Percentiles rank a stretch among this genome's conserved stretches.
These are phyloP conservation scores for Phymatocera aterrima DNA, from an alignment of 2,888 invertebrate species.

Conservation along the genomic window DNA sequence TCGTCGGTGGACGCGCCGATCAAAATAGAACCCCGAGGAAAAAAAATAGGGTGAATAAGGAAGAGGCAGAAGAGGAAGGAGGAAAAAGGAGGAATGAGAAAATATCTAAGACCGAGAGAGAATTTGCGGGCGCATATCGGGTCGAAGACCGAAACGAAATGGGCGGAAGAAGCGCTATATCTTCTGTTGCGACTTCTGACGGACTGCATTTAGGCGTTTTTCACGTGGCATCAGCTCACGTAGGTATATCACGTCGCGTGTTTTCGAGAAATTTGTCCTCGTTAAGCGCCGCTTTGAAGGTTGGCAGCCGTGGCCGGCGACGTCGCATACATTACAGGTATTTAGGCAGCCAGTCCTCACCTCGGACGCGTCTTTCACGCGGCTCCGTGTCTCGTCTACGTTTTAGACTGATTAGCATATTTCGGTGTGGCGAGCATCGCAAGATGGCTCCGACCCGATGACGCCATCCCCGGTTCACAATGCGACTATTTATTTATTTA, in stretches of 20 bases:
- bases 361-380: conserved; percentile 45
- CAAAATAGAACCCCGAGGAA: conserved; percentile 33
- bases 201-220: background rate
- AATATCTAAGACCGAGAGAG: background rate
- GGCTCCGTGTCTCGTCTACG: conserved; percentile 54
- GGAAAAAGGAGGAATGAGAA: background rate
- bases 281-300: conserved; percentile 50
- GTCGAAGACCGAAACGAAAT: too few species aligned
- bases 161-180: background rate
- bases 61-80: background rate
- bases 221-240: background rate
- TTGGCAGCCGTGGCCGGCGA: conserved; percentile 51
- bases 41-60: background rate
- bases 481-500: conserved; percentile 74
- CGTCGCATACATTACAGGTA: conserved; percentile 52
- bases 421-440: conserved; percentile 48
- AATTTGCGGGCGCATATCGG: conserved; percentile 14
- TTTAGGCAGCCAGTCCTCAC: conserved; percentile 46
- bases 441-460: conserved; percentile 44
- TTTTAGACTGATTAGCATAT: conserved; percentile 65
- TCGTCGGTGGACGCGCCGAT: conserved; percentile 42
- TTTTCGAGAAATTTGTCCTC: conserved; percentile 56
- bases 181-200: background rate
- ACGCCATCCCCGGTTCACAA: conserved; percentile 65
- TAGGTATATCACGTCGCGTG: conserved; percentile 9